Evolutionary conservation across 2,113 vertebrate species (phyloP).

Genomic region (Drymodes brunneopygia): DNA sequence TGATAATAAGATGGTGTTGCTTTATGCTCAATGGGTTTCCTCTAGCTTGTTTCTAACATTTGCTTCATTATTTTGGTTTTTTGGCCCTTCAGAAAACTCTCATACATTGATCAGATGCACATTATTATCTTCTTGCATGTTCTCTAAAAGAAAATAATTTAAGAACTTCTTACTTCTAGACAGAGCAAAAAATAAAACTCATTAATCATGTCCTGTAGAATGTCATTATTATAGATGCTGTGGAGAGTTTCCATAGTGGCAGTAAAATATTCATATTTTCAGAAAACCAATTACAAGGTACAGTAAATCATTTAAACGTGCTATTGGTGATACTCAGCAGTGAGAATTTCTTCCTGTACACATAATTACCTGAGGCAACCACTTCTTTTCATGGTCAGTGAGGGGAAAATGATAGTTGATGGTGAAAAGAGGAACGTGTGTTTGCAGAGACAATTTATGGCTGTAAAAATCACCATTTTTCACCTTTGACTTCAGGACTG

Average conservation of each 20-base stretch:
- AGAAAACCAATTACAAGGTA: conserved; percentile 66
- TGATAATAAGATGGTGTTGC: background rate
- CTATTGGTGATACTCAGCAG: conserved; percentile 46
- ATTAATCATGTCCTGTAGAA: conserved; percentile 65
- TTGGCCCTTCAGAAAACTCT: background rate
- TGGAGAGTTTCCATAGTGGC: conserved; percentile 67
- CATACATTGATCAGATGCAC: background rate
- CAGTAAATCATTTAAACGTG: conserved; percentile 57
- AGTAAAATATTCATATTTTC: conserved; percentile 69
- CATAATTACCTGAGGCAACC: conserved; percentile 51
- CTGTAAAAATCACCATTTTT: background rate
- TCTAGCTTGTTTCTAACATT: background rate
- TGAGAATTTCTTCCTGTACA: conserved; percentile 34
- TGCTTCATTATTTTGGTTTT: background rate
- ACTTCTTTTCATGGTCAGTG: conserved; percentile 32
- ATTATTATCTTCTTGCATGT: background rate
- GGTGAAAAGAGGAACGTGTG: background rate
- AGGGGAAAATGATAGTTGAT: conserved; percentile 18
- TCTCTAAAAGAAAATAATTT: conserved; percentile 24
- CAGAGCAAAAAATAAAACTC: conserved; percentile 48
- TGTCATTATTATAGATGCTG: conserved; percentile 73
- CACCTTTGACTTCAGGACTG: background rate
- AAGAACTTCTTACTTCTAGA: conserved; percentile 47
- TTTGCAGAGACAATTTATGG: background rate
- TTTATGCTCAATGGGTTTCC: background rate